A percentile compares a stretch with the other conserved stretches of the same genome.
Evolutionary conservation across 2,888 invertebrate genomes (phyloP).

Genomic region (Deilephila elpenor): DNA sequence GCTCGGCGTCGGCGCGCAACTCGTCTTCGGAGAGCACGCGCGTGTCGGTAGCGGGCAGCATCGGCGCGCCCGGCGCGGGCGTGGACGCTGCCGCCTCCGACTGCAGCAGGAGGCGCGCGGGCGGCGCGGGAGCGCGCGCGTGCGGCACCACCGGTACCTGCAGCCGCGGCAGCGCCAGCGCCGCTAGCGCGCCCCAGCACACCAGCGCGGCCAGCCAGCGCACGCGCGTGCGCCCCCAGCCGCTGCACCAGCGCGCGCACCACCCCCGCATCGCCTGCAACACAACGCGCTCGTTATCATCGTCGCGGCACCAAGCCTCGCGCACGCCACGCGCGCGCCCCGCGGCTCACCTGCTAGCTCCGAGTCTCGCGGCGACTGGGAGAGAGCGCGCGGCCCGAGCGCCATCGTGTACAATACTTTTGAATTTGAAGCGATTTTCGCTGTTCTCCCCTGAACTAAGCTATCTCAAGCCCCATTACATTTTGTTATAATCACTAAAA

Average conservation of each 20-base stretch:
- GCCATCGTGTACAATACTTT: not conserved
- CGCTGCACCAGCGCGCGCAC: constrained; percentile 52
- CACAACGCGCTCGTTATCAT: constrained; percentile 29
- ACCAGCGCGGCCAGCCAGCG: constrained; percentile 74
- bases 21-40: constrained; percentile 87
- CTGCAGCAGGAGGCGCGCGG: constrained; percentile 60
- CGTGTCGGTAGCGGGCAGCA: constrained; percentile 60
- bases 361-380: not conserved
- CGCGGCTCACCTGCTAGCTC: not conserved
- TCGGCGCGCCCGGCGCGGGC: constrained; percentile 39
- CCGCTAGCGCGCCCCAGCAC: constrained; percentile 72
- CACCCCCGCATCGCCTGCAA: constrained; percentile 76
- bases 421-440: constrained; percentile 2
- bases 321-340: not conserved
- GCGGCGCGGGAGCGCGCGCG: constrained; percentile 46
- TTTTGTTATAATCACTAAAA: not conserved
- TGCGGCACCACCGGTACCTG: constrained; percentile 50
- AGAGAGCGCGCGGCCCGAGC: not conserved
- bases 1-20: constrained; percentile 90
- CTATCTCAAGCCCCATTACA: not conserved
- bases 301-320: not conserved
- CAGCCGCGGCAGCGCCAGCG: constrained; percentile 67
- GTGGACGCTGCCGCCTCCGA: constrained; percentile 57
- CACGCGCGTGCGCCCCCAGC: constrained; percentile 63
- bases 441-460: not conserved